Conservation (phyloP, 2,113 vertebrate genomes). For the Sus scrofa region DNA sequence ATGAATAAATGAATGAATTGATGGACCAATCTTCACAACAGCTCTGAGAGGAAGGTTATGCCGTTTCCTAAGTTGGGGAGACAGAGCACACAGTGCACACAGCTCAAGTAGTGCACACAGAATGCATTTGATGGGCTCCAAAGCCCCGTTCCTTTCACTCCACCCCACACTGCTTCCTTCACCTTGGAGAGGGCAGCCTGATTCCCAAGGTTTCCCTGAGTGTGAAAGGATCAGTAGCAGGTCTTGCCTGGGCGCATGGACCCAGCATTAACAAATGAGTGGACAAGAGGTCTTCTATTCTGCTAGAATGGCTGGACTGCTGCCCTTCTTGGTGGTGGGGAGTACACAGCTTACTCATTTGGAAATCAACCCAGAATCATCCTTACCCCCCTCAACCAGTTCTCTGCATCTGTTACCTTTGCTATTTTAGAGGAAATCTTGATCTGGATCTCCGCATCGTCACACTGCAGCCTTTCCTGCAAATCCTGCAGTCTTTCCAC, state of each 20-base stretch:
- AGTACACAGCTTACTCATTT: neutral
- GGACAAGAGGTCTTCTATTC: neutral
- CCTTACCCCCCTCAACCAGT: neutral
- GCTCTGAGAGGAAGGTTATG: neutral
- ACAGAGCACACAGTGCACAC: neutral
- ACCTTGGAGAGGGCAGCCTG: neutral
- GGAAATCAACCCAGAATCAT: neutral
- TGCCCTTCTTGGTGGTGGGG: neutral
- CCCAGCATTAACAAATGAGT: neutral
- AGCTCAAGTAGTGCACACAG: neutral
- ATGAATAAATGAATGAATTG: neutral
- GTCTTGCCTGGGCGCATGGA: neutral
- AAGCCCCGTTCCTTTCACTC: neutral
- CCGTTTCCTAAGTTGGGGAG: neutral
- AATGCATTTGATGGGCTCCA: neutral
- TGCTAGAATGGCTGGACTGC: neutral
- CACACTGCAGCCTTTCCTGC: slow-evolving; percentile 65
- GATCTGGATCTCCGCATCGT: slow-evolving; percentile 68
- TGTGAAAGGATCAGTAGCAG: neutral
- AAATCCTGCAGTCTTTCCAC: slow-evolving; percentile 61
- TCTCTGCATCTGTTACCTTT: slow-evolving; percentile 68
- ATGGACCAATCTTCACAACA: neutral
- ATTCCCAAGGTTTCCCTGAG: neutral
- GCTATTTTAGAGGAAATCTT: slow-evolving; percentile 80
- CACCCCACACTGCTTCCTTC: neutral